Evolutionary conservation across 2,888 invertebrate genomes (phyloP).

Genomic region (Lasioglossum morio): DNA sequence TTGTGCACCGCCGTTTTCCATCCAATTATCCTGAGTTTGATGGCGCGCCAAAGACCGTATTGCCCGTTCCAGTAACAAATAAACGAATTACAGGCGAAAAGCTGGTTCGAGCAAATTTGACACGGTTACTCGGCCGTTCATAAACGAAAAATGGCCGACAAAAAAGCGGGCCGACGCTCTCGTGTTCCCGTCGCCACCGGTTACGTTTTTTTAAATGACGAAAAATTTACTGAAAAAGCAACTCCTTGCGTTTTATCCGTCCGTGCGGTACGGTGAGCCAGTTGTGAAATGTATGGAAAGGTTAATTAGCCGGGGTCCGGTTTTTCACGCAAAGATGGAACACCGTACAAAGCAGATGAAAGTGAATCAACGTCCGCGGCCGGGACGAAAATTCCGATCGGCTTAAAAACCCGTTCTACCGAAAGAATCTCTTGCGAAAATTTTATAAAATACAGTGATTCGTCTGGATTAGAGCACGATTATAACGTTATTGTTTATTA

Average conservation of each 20-base stretch:
- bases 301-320: slow-evolving; percentile 36
- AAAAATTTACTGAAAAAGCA: background rate
- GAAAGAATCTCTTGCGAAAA: slow-evolving; percentile 24
- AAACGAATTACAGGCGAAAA: background rate
- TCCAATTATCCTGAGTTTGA: background rate
- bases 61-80: background rate
- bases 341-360: slow-evolving; percentile 23
- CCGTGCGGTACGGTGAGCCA: slow-evolving; percentile 1
- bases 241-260: slow-evolving; percentile 19
- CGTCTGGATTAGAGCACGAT: background rate
- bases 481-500: background rate
- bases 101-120: background rate
- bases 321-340: slow-evolving; percentile 8
- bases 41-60: background rate
- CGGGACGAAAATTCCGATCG: slow-evolving; percentile 6
- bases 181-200: slow-evolving; percentile 11
- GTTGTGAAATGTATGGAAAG: background rate
- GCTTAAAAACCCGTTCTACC: background rate
- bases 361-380: slow-evolving; percentile 28
- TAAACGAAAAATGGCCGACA: slow-evolving; percentile 29
- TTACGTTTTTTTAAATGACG: background rate
- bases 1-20: background rate
- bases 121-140: background rate
- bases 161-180: background rate
- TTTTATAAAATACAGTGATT: background rate